These are phyloP conservation scores for Nemurella pictetii DNA, from an alignment of 2,888 invertebrate species.

Conservation along the genomic window DNA sequence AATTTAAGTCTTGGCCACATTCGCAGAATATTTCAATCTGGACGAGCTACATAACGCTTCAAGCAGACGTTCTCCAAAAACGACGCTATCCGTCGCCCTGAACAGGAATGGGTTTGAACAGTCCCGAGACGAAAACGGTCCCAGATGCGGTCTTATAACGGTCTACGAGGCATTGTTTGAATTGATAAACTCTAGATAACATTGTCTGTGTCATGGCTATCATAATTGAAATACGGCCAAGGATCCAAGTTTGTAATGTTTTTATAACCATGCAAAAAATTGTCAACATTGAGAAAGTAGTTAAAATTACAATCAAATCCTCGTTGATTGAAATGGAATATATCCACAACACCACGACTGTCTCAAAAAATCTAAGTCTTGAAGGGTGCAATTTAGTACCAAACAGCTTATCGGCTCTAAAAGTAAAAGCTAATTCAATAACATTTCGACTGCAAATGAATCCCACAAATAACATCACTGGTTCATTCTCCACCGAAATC, in stretches of 20 bases:
- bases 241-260: constrained; percentile 63
- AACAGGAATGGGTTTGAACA: too few relatives aligned
- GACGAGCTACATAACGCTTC: too few relatives aligned
- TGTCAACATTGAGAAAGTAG: constrained; percentile 53
- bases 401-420: constrained; percentile 49
- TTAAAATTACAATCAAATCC: constrained; percentile 40
- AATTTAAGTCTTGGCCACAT: too few relatives aligned
- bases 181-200: too few relatives aligned
- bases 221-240: constrained; percentile 63
- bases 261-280: constrained; percentile 58
- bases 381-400: constrained; percentile 45
- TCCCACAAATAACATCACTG: constrained; percentile 53
- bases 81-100: too few relatives aligned
- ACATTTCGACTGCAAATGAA: constrained; percentile 53
- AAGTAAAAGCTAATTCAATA: constrained; percentile 46
- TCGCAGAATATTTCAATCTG: too few relatives aligned
- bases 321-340: constrained; percentile 31
- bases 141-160: too few relatives aligned
- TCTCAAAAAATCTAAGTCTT: constrained; percentile 40
- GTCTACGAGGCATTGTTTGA: too few relatives aligned
- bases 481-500: constrained; percentile 45
- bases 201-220: too few relatives aligned
- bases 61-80: too few relatives aligned
- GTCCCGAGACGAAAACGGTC: too few relatives aligned
- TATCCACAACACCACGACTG: not conserved